Evolutionary conservation across 2,113 vertebrate genomes (phyloP).

Genomic region (Mastomys natalensis): DNA sequence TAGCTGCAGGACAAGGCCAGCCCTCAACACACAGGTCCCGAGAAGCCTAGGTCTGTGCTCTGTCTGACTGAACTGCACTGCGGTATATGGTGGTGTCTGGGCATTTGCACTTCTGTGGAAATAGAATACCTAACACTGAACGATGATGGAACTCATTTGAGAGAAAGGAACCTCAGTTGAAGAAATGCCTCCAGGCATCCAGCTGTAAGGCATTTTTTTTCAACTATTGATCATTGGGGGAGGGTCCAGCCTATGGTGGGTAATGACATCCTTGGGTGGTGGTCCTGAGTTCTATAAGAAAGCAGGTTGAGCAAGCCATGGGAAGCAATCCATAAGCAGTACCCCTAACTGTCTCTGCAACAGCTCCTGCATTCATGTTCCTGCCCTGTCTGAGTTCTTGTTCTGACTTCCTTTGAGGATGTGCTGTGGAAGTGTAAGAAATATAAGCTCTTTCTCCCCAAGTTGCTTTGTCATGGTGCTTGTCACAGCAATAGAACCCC

Average conservation of each 20-base stretch:
- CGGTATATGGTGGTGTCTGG: background rate
- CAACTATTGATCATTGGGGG: background rate
- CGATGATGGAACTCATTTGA: background rate
- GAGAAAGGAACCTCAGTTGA: background rate
- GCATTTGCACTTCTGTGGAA: background rate
- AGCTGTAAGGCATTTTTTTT: background rate
- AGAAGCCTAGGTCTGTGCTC: background rate
- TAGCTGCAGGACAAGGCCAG: background rate
- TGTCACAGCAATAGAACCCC: background rate
- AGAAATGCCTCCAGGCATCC: background rate
- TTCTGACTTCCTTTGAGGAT: no score
- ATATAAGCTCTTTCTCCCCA: background rate
- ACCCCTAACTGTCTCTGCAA: background rate
- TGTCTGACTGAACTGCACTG: background rate
- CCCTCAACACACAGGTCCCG: background rate
- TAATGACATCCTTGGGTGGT: background rate
- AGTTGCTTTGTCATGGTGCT: background rate
- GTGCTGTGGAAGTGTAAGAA: background rate
- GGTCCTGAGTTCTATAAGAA: background rate
- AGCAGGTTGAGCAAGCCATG: background rate
- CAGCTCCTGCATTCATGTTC: background rate
- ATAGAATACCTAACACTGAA: background rate
- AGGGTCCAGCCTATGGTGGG: background rate
- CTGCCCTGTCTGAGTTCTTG: background rate
- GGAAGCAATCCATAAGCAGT: background rate